These are phyloP conservation scores for Chloroceryle amazona DNA, from an alignment of 2,797 vertebrate species.

Conservation along the genomic window DNA sequence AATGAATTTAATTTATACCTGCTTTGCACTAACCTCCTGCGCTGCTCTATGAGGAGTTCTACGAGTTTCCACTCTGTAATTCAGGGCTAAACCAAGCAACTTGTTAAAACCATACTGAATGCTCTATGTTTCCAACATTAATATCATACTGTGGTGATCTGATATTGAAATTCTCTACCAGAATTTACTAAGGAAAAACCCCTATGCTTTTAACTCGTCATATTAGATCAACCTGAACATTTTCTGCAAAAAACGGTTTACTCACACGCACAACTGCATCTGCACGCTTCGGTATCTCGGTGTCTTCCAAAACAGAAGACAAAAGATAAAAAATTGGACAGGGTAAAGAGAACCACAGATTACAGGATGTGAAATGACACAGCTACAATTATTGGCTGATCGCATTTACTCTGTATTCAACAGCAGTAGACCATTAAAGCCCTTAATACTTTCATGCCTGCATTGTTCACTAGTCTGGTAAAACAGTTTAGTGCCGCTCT, in stretches of 20 bases:
- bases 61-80: background rate
- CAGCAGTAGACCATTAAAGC: slow-evolving; percentile 73
- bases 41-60: background rate
- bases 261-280: background rate
- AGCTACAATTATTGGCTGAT: slow-evolving; percentile 41
- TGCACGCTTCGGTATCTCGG: slow-evolving; percentile 10
- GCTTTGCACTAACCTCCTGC: background rate
- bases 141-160: background rate
- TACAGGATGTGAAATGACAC: slow-evolving; percentile 36
- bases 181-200: background rate
- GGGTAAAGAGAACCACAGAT: slow-evolving; percentile 1
- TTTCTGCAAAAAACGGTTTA: slow-evolving; percentile 16
- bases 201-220: background rate
- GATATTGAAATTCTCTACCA: background rate
- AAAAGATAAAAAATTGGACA: slow-evolving; percentile 33
- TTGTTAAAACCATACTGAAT: background rate
- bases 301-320: slow-evolving; percentile 39
- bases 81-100: background rate
- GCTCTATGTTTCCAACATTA: background rate
- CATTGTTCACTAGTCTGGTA: slow-evolving; percentile 21
- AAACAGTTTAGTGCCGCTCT: slow-evolving; percentile 32
- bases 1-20: background rate
- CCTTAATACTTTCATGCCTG: slow-evolving; percentile 25
- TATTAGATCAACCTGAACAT: background rate
- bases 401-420: slow-evolving; percentile 31